Evolutionary conservation across 2,797 vertebrate species (phyloP).

Genomic region (Typhlichthys eigenmanni): DNA sequence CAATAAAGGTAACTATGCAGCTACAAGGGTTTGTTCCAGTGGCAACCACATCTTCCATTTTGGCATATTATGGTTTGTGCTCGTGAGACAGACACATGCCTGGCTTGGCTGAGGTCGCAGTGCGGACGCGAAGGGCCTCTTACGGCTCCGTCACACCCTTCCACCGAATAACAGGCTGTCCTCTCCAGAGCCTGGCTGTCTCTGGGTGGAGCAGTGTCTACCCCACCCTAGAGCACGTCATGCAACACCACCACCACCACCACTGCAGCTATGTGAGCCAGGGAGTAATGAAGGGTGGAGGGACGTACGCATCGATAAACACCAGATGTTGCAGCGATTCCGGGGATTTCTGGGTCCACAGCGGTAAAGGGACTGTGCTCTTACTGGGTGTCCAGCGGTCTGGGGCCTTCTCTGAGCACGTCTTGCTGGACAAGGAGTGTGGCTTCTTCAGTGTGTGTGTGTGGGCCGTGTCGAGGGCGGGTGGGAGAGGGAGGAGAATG

Average conservation of each 20-base stretch:
- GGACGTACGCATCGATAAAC: constrained; percentile 58
- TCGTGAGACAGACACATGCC: constrained; percentile 35
- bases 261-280: constrained; percentile 26
- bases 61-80: constrained; percentile 1
- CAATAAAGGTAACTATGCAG: too few species aligned
- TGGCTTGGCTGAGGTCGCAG: constrained; percentile 46
- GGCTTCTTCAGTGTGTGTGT: constrained; percentile 45
- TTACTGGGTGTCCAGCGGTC: constrained; percentile 22
- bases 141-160: constrained; percentile 51
- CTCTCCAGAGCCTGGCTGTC: constrained; percentile 17
- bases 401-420: background rate
- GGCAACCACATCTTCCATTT: constrained; percentile 13
- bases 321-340: constrained; percentile 68
- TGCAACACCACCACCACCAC: constrained; percentile 35
- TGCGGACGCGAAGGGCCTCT: constrained; percentile 52
- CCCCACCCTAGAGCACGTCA: constrained; percentile 59
- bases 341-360: constrained; percentile 31
- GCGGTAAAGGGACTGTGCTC: constrained; percentile 26
- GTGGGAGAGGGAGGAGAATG: constrained; percentile 2
- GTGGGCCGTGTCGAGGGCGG: constrained; percentile 41
- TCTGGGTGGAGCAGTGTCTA: constrained; percentile 18
- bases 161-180: constrained; percentile 59
- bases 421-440: constrained; percentile 8
- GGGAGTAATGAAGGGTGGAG: constrained; percentile 20
- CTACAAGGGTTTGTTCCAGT: too few species aligned